Percentiles rank a stretch among this genome's conserved stretches.
These are phyloP conservation scores for Dromas ardeola DNA, from an alignment of 2,113 vertebrate genomes.

Conservation along the genomic window DNA sequence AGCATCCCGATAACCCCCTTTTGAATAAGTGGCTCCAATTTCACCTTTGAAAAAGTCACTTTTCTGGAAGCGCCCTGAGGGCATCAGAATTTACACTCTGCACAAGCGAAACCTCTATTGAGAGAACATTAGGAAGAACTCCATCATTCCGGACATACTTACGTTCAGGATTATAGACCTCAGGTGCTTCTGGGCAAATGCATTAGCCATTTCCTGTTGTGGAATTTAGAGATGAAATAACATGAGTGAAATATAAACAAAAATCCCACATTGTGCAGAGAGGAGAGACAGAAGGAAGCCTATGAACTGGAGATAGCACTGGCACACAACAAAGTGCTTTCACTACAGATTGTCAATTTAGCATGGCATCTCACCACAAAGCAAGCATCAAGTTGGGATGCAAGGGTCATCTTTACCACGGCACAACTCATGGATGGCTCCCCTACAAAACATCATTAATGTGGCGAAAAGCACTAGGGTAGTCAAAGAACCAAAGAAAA, in stretches of 20 bases:
- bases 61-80: not conserved
- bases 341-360: not conserved
- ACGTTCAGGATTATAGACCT: conserved; percentile 97
- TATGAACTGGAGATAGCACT: not conserved
- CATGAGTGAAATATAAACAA: not conserved
- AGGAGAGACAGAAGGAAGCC: not conserved
- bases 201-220: conserved; percentile 93
- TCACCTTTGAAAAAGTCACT: not conserved
- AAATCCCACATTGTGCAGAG: not conserved
- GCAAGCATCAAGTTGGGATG: not conserved
- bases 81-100: conserved; percentile 2
- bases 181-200: conserved; percentile 96
- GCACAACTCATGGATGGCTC: not conserved
- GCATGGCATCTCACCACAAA: not conserved
- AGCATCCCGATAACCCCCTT: not conserved
- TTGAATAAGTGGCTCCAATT: not conserved
- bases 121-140: not conserved
- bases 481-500: not conserved
- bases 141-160: conserved; percentile 70
- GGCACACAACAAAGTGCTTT: not conserved
- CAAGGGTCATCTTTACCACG: not conserved
- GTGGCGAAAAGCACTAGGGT: not conserved
- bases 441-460: not conserved
- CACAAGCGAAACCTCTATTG: not conserved
- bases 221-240: conserved; percentile 27